phyloP scores from a whole-genome alignment of 2,113 vertebrate genomes.

The Theristicus caerulescens region DNA sequence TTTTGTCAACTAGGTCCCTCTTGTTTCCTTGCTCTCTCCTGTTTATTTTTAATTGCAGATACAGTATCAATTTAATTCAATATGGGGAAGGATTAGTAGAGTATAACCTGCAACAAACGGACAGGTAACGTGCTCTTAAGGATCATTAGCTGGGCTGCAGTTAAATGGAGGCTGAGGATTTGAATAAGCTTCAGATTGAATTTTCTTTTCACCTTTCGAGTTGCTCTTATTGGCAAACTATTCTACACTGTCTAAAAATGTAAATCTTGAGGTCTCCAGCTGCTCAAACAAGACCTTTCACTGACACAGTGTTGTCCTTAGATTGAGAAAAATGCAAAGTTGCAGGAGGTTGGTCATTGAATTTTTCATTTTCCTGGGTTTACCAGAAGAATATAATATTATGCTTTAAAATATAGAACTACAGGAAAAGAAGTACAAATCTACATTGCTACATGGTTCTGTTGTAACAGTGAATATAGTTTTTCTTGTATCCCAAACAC shows the following conservation, averaged over 20 bases:
- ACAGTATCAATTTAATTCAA: neutral
- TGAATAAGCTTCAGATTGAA: neutral
- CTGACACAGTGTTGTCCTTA: neutral
- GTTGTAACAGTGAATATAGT: neutral
- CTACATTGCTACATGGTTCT: neutral
- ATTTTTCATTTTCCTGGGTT: neutral
- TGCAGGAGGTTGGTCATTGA: neutral
- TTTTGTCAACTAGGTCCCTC: neutral
- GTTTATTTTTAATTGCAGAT: neutral
- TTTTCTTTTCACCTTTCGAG: neutral
- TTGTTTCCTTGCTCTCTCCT: neutral
- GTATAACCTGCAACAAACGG: neutral
- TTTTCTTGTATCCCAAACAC: neutral
- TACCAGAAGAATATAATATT: neutral
- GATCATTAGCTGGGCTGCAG: neutral
- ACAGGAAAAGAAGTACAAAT: neutral
- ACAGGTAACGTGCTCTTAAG: neutral
- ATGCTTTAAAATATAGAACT: neutral
- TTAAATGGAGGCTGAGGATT: neutral
- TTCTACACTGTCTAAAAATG: neutral
- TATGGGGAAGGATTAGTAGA: neutral
- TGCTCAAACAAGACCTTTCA: slow-evolving; percentile 26
- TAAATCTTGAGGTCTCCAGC: slow-evolving; percentile 9
- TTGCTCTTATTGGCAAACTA: neutral
- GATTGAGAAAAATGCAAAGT: neutral